Evolutionary conservation across 2,888 invertebrate species (phyloP).

Genomic region (Luperina nickerlii): DNA sequence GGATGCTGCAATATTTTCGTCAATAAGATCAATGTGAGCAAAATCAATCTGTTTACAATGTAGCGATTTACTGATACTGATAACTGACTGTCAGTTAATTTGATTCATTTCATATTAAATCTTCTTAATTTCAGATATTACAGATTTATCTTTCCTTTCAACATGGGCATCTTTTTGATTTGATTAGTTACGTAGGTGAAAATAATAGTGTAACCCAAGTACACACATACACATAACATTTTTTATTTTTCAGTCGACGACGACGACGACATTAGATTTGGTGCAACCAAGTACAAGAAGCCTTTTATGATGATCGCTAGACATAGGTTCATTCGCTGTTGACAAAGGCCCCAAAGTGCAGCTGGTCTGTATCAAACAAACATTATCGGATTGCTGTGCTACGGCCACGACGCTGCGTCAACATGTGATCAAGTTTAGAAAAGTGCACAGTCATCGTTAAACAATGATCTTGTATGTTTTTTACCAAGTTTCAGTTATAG

Average conservation of each 20-base stretch:
- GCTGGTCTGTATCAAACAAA: conserved; percentile 22
- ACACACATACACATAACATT: too few species aligned
- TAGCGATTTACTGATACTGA: not conserved
- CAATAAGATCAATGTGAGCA: not conserved
- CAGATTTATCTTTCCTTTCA: not conserved
- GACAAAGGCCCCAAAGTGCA: not conserved
- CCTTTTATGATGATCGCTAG: conserved; percentile 2
- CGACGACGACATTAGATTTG: not conserved
- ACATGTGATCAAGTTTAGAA: not conserved
- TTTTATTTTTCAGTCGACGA: not conserved
- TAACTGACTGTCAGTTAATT: not conserved
- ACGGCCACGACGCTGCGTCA: not conserved
- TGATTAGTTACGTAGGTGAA: not conserved
- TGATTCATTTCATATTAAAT: not conserved
- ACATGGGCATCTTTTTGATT: not conserved
- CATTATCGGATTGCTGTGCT: not conserved
- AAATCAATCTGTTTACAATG: not conserved
- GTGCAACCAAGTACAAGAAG: not conserved
- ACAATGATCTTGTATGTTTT: not conserved
- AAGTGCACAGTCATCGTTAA: conserved; percentile 4
- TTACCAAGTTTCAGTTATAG: not conserved
- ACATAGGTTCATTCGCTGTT: not conserved
- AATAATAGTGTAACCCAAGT: not conserved
- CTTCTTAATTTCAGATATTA: not conserved
- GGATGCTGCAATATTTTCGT: not conserved